Percentiles rank a stretch among this genome's conserved stretches.
phyloP scores from a whole-genome alignment of 1,140 invertebrate species.

The Caenorhabditis brenneri region DNA sequence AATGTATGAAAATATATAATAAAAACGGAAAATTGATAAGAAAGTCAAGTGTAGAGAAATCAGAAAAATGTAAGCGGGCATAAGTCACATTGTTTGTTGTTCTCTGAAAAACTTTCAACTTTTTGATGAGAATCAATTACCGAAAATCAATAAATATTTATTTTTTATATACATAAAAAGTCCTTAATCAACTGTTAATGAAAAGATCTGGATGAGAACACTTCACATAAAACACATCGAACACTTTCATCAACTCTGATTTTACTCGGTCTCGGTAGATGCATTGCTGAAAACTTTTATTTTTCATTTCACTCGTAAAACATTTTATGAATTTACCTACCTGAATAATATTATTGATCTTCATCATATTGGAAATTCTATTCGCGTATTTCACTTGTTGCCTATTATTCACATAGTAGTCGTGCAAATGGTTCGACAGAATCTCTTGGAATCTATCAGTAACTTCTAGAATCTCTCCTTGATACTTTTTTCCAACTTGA shows the following conservation, averaged over 20 bases:
- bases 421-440: not conserved
- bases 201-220: not conserved
- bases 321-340: not conserved
- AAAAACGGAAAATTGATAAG: too few relatives aligned
- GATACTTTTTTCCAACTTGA: slow-evolving; percentile 3
- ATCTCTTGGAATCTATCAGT: not conserved
- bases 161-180: not conserved
- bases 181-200: not conserved
- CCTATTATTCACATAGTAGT: not conserved
- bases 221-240: not conserved
- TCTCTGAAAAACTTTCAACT: not conserved
- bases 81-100: not conserved
- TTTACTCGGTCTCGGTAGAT: not conserved
- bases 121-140: too few relatives aligned
- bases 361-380: not conserved
- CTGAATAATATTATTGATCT: not conserved
- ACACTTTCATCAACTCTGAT: not conserved
- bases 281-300: not conserved
- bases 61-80: too few relatives aligned
- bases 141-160: not conserved
- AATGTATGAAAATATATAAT: not conserved
- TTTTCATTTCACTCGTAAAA: not conserved
- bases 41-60: too few relatives aligned
- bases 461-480: not conserved
- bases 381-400: not conserved